Base-by-base conservation (phyloP, 2,113 vertebrate genomes). In the Cichladusa arquata region DNA sequence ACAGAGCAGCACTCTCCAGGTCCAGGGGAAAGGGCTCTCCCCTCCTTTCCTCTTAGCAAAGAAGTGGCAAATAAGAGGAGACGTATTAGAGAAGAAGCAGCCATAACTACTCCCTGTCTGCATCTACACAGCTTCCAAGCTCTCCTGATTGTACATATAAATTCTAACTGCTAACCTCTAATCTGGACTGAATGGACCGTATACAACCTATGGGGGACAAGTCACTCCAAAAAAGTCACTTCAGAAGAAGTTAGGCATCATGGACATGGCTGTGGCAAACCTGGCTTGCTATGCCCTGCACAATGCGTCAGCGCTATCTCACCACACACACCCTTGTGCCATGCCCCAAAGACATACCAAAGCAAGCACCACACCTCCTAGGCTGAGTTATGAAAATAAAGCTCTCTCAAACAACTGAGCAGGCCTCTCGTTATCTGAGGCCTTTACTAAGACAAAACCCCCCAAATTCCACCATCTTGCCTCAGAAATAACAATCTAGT, bases 311-410 rank as follows among this genome's bases (percentile, higher is more conserved):
- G 60, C 60, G 80, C 91, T 81, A 86, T 26, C 90, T 83, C 76
- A 88, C 67, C 92, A 86, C 80, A 95, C 94, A 95, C 94, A 51
- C 92, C 94, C 94, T 86, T 14, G 80, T 84, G 96, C 95, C 38
- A 11, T 96, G 95, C 94, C 94, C 86, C 88, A 92, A 73, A 93
- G 91, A 96, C 92, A 93, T 94, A 97, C 91, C 95, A 88, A 81
- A 84, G 72, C 88, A 92, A 83, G 83, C 80, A 97, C 95, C 96
- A 95, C 95, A 67, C 96, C 92, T 97, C 83, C 66, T 20, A 14
- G 4, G 18, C 0, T 26, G 57, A 70, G 34, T 66, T 93, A 83
- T 31, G 51, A 81, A 82, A 94, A 86, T 34, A 77, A 24, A 93
- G 71, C 58, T 50, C 47, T 73, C 56, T 69, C 71, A 61, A 92